phyloP scores from a whole-genome alignment of 2,888 invertebrate genomes.

The Conops quadrifasciatus region DNA sequence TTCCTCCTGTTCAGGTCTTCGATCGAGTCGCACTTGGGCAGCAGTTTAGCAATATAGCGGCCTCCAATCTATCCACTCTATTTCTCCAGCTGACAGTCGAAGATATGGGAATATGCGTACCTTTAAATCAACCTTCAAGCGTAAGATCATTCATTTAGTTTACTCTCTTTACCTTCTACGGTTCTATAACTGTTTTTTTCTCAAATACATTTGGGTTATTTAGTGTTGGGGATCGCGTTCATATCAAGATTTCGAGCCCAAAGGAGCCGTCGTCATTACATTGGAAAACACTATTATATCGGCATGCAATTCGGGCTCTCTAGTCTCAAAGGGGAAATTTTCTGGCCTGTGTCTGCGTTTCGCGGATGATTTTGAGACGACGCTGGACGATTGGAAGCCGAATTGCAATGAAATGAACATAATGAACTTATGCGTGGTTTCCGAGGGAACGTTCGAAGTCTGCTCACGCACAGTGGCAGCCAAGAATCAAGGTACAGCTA shows the following conservation, averaged over 20 bases:
- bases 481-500: slow-evolving; percentile 78
- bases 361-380: slow-evolving; percentile 96
- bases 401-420: slow-evolving; percentile 79
- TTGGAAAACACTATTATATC: slow-evolving; percentile 93
- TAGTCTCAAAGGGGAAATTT: slow-evolving; percentile 93
- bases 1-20: slow-evolving; percentile 63
- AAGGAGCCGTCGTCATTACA: slow-evolving; percentile 94
- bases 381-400: slow-evolving; percentile 97
- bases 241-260: slow-evolving; percentile 78
- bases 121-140: slow-evolving; percentile 83
- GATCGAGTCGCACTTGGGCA: slow-evolving; percentile 84
- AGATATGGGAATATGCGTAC: slow-evolving; percentile 96
- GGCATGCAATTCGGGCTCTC: slow-evolving; percentile 94
- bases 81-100: slow-evolving; percentile 94
- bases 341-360: slow-evolving; percentile 92
- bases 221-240: slow-evolving; percentile 73
- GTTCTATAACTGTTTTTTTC: too few relatives aligned
- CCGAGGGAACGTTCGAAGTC: slow-evolving; percentile 98
- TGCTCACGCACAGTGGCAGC: slow-evolving; percentile 82
- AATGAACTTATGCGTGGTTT: slow-evolving; percentile 96
- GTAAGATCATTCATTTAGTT: slow-evolving; percentile 57
- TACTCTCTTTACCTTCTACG: neutral
- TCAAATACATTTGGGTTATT: slow-evolving; percentile 8
- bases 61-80: slow-evolving; percentile 86
- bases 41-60: slow-evolving; percentile 78